A percentile compares a stretch with the other conserved stretches of the same genome.
Conservation (phyloP, 2,113 vertebrate genomes). For the Paradisaea rubra region DNA sequence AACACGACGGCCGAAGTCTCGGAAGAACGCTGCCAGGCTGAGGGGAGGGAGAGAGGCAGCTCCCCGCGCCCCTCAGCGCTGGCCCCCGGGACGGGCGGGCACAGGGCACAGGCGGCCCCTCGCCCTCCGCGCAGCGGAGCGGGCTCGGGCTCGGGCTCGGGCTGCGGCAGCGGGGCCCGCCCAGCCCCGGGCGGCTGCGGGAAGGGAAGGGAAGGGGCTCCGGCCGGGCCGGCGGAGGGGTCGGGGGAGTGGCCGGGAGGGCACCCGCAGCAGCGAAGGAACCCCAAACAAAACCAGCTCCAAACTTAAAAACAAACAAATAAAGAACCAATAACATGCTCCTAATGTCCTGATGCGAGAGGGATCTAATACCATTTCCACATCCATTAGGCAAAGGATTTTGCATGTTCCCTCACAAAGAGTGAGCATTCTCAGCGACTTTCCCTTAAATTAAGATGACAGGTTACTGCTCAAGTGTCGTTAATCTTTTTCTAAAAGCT, state of each 20-base stretch:
- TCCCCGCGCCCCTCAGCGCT: background rate
- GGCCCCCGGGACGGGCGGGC: background rate
- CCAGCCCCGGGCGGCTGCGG: background rate
- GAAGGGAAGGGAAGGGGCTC: background rate
- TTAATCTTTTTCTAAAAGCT: slow-evolving; percentile 79
- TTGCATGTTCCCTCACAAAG: slow-evolving; percentile 58
- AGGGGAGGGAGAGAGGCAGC: too few relatives aligned
- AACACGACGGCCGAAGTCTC: accelerated
- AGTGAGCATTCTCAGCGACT: slow-evolving; percentile 65
- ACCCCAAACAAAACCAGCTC: background rate
- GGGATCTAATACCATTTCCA: background rate
- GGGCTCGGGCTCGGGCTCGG: background rate
- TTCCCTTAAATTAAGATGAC: slow-evolving; percentile 74
- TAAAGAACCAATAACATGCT: background rate
- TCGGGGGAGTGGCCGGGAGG: accelerated
- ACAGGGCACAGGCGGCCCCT: background rate
- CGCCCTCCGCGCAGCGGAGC: background rate
- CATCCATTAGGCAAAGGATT: slow-evolving; percentile 64
- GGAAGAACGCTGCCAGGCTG: background rate
- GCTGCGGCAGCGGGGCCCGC: background rate
- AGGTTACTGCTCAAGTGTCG: slow-evolving; percentile 49
- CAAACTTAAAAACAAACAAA: background rate
- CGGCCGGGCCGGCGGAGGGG: accelerated
- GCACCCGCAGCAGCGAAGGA: background rate
- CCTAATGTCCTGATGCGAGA: slow-evolving; percentile 6